Evolutionary conservation across 2,888 invertebrate genomes (phyloP), one percentile per base, ranked within the genome.

Genomic region (Galerucella pusilla): DNA sequence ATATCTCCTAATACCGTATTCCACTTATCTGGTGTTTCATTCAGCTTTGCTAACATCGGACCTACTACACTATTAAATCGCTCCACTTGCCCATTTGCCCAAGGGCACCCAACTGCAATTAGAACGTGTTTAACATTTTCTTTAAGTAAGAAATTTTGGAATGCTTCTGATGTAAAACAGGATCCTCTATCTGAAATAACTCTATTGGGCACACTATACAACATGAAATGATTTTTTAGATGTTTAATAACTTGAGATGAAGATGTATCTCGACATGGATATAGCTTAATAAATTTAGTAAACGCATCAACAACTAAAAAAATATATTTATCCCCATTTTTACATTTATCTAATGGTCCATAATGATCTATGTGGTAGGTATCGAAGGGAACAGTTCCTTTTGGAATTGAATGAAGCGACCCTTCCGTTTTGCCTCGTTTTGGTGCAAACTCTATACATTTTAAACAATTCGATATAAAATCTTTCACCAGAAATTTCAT

Each of bases 81-180:
- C 49, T 84, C 82, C 1, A 80, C 78, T 73, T 86, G 84, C 0
- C 85, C 83, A 71, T 85, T 85, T 0, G 83, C 81, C 49, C 83
- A 76, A 1, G 84, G 84, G 0, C 80, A 80, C 5, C 75, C 81
- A 1, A 81, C 46, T 46, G 46, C 46, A 46, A 46, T 46, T 46
- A 11, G 46, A 46, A 46, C 46, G 12, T 46, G 46, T 12, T 46
- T 46, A 46, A 10, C 12, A 46, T 46, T 46, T 12, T 46, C 46
- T 11, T 46, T 46, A 4, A 11, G 46, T 12, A 46, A 46, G 12
- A 46, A 46, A 46, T 46, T 46, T 46, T 46, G 46, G 46, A 46
- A 46, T 11, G 3, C 46, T 46, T 46, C 12, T 46, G 46, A 46
- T 9, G 46, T 46, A 46, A 46, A 46, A 46, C 46, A 12, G 12